Evolutionary conservation across 2,888 invertebrate genomes (phyloP).

Genomic region (Erpobdella octoculata): DNA sequence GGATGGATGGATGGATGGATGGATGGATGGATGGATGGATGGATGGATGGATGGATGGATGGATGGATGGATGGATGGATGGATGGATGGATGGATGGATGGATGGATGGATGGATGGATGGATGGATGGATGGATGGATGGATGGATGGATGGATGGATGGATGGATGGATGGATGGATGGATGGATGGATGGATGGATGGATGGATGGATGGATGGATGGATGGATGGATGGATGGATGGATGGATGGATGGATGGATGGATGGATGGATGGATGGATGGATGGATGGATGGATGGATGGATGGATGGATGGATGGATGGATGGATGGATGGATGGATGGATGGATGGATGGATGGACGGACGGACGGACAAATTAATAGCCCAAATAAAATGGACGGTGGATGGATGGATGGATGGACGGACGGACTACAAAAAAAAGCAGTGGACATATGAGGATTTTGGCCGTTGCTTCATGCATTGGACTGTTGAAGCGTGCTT

Average conservation of each 20-base stretch:
- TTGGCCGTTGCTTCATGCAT: too few relatives aligned
- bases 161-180: background rate
- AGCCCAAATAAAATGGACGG: too few relatives aligned
- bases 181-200: background rate
- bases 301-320: background rate
- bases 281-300: background rate
- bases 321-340: background rate
- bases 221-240: background rate
- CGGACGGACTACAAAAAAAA: background rate
- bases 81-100: constrained; percentile 2
- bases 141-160: background rate
- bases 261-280: background rate
- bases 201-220: background rate
- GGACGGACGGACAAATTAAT: too few relatives aligned
- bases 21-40: background rate
- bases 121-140: background rate
- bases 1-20: constrained; percentile 12
- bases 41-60: constrained; percentile 8
- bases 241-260: background rate
- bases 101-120: background rate
- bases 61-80: background rate
- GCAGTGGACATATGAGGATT: too few relatives aligned
- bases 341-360: background rate
- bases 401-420: background rate
- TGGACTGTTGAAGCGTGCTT: background rate